A percentile compares a stretch with the other conserved stretches of the same genome.
phyloP scores from a whole-genome alignment of 2,113 vertebrate genomes.

The Sceloporus undulatus region DNA sequence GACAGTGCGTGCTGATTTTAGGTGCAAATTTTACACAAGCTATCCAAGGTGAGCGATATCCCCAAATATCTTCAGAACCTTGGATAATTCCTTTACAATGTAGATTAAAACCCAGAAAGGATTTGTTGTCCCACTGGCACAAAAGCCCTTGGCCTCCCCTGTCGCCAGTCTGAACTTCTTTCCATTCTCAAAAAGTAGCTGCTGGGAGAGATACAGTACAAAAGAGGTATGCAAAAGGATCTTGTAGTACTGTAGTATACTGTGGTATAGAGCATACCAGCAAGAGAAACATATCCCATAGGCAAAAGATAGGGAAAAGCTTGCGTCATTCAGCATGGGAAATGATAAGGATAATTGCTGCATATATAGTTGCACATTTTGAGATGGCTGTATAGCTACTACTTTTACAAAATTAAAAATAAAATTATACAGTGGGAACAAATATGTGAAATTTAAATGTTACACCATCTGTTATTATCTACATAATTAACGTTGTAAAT shows the following conservation, averaged over 20 bases:
- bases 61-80: no score
- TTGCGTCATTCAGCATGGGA: neutral
- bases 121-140: no score
- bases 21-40: no score
- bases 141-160: no score
- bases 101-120: no score
- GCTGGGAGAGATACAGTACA: no score
- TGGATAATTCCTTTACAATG: no score
- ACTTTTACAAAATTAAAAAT: neutral
- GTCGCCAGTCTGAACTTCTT: neutral
- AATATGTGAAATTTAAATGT: slow-evolving; percentile 36
- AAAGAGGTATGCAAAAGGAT: no score
- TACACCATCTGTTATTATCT: slow-evolving; percentile 40
- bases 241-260: no score
- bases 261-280: no score
- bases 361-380: slow-evolving; percentile 14
- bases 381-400: neutral
- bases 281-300: neutral
- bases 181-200: neutral
- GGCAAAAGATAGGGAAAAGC: neutral
- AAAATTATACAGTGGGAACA: neutral
- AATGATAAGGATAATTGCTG: neutral
- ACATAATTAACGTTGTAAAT: slow-evolving; percentile 20
- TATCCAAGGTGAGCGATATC: no score
- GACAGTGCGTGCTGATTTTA: no score